Evolutionary conservation across 2,797 vertebrate species (phyloP).

Genomic region (Tragelaphus eurycerus): DNA sequence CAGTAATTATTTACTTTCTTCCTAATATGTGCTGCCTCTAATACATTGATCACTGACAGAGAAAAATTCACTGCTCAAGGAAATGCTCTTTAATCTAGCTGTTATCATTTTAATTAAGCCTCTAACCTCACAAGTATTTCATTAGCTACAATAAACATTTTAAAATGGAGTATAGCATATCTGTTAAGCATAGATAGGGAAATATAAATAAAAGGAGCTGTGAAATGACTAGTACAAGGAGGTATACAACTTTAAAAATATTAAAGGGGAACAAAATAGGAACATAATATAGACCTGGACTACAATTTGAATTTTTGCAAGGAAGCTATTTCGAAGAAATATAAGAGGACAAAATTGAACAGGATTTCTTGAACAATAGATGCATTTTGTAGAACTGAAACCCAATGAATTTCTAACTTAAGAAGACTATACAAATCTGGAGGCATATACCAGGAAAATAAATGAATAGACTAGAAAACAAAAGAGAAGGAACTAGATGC

Average conservation of each 20-base stretch:
- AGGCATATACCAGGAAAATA: neutral
- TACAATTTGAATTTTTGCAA: constrained; percentile 6
- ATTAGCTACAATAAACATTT: neutral
- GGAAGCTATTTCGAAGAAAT: neutral
- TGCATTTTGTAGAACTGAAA: neutral
- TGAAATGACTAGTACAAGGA: neutral
- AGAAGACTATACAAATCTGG: neutral
- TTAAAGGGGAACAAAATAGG: neutral
- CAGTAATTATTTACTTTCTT: neutral
- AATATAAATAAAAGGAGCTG: neutral
- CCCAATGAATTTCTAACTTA: neutral
- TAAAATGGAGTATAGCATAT: neutral
- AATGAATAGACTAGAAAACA: neutral
- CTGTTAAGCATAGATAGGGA: neutral
- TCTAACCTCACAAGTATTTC: neutral
- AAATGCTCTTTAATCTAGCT: neutral
- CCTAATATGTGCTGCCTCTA: neutral
- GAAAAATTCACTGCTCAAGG: neutral
- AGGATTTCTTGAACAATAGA: neutral
- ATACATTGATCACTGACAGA: neutral
- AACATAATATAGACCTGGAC: neutral
- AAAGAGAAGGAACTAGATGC: neutral
- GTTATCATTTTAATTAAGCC: neutral
- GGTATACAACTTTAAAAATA: neutral
- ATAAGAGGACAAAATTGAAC: neutral